These are phyloP conservation scores for Litoditis marina DNA, from an alignment of 2,888 invertebrate species.

Conservation along the genomic window DNA sequence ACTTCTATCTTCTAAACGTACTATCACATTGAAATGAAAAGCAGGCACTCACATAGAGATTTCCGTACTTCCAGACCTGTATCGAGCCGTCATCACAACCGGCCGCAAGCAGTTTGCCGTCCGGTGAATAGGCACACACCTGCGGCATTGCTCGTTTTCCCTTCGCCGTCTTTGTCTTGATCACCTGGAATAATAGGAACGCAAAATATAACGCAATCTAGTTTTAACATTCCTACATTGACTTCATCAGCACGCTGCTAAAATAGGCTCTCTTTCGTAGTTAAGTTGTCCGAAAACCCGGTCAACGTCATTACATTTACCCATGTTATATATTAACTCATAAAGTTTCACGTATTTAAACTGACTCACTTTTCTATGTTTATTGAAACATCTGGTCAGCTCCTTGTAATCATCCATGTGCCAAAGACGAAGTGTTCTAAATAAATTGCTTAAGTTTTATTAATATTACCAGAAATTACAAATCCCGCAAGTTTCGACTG, in stretches of 20 bases:
- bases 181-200: slow-evolving; percentile 33
- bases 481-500: too few species aligned
- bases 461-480: too few species aligned
- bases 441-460: too few species aligned
- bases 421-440: slow-evolving; percentile 83
- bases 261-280: background rate
- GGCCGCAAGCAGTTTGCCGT: slow-evolving; percentile 75
- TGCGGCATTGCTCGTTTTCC: slow-evolving; percentile 57
- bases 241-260: too few species aligned
- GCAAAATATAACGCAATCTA: background rate
- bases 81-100: slow-evolving; percentile 91
- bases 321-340: too few species aligned
- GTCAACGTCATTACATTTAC: too few species aligned
- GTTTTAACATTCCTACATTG: background rate
- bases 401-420: slow-evolving; percentile 72
- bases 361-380: slow-evolving; percentile 41
- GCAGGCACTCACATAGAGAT: slow-evolving; percentile 71
- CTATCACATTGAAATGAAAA: too few species aligned
- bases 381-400: slow-evolving; percentile 58
- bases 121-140: slow-evolving; percentile 52
- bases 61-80: slow-evolving; percentile 94
- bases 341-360: background rate
- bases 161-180: slow-evolving; percentile 53
- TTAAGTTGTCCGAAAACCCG: too few species aligned
- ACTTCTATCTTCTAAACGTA: too few species aligned